Conservation (phyloP, 2,888 invertebrate species). For the Drosophila pseudotalamancana region DNA sequence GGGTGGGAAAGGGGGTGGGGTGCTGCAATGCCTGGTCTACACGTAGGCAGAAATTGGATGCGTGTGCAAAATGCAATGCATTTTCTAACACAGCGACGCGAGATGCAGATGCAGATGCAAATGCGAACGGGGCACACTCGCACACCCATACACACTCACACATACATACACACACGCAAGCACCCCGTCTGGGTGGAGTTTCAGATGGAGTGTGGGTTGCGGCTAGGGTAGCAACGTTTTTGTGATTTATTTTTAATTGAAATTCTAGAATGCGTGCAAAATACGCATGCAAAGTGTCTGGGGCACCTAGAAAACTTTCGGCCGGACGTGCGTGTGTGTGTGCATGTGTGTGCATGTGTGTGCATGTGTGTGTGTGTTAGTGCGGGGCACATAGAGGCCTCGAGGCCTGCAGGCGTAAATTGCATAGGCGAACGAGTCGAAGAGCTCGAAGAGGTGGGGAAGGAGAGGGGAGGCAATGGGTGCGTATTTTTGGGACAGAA, state of each 20-base stretch:
- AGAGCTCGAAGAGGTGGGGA: background rate
- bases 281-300: slow-evolving; percentile 81
- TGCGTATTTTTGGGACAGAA: slow-evolving; percentile 50
- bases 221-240: slow-evolving; percentile 74
- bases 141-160: slow-evolving; percentile 11
- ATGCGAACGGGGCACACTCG: slow-evolving; percentile 48
- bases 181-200: background rate
- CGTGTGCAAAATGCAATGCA: slow-evolving; percentile 77
- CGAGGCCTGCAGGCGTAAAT: slow-evolving; percentile 77
- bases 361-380: background rate
- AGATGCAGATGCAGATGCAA: slow-evolving; percentile 76
- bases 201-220: slow-evolving; percentile 3
- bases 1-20: background rate
- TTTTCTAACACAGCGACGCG: slow-evolving; percentile 75
- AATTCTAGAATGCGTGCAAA: slow-evolving; percentile 84
- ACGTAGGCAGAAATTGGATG: slow-evolving; percentile 74
- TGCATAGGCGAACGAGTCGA: slow-evolving; percentile 62
- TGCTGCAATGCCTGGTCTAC: slow-evolving; percentile 1
- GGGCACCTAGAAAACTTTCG: slow-evolving; percentile 78
- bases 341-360: background rate
- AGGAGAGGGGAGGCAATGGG: slow-evolving; percentile 19
- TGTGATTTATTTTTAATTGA: slow-evolving; percentile 85
- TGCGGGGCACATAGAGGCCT: slow-evolving; percentile 36
- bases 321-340: slow-evolving; percentile 38
- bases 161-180: slow-evolving; percentile 7